Conservation (phyloP, 2,888 invertebrate species). For the Drosophila gaucha region DNA sequence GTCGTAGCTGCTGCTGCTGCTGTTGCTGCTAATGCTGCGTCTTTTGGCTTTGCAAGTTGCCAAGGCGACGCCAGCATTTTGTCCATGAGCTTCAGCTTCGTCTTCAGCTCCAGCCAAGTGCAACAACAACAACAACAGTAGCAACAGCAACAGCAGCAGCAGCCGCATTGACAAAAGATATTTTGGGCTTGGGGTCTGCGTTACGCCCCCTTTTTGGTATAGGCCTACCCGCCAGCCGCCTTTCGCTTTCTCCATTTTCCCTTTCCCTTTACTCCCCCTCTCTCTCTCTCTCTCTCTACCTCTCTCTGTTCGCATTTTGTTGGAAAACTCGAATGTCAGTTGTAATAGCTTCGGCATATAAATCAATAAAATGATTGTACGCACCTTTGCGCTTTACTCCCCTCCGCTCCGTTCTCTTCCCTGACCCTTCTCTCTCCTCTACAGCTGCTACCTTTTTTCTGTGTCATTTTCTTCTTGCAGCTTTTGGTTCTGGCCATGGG, state of each 20-base stretch:
- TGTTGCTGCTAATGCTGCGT: constrained; percentile 31
- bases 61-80: constrained; percentile 32
- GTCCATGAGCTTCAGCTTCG: constrained; percentile 53
- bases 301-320: constrained; percentile 54
- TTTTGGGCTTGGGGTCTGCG: constrained; percentile 40
- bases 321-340: constrained; percentile 81
- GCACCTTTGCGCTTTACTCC: constrained; percentile 72
- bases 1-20: constrained; percentile 36
- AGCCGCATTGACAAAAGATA: constrained; percentile 60
- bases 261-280: background rate
- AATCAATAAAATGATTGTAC: constrained; percentile 83
- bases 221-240: constrained; percentile 5
- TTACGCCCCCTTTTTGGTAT: constrained; percentile 25
- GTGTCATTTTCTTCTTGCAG: constrained; percentile 53
- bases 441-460: constrained; percentile 34
- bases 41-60: constrained; percentile 59
- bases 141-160: constrained; percentile 18
- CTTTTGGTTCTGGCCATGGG: constrained; percentile 53
- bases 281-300: constrained; percentile 10
- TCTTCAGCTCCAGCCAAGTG: constrained; percentile 55
- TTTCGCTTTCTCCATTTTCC: constrained; percentile 9
- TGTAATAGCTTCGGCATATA: constrained; percentile 83
- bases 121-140: constrained; percentile 63
- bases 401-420: constrained; percentile 3
- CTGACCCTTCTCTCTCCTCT: background rate